These are phyloP conservation scores for Psix sp. DNA, from an alignment of 1,140 invertebrate genomes.

Conservation along the genomic window DNA sequence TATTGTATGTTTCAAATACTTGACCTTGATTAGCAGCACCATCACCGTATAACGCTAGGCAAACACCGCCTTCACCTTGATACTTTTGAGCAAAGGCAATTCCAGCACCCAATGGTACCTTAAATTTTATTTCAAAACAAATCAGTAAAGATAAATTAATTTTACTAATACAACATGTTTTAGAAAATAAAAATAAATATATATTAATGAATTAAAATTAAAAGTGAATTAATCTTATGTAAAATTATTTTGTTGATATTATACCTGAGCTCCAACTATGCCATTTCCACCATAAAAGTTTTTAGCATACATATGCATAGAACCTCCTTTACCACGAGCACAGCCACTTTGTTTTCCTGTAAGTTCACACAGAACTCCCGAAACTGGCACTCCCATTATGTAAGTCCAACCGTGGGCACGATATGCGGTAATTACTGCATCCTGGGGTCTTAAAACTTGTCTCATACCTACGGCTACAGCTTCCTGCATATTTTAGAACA, in stretches of 20 bases:
- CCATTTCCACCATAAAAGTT: conserved; percentile 99
- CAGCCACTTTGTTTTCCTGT: conserved; percentile 92
- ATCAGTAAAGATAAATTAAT: neutral
- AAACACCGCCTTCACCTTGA: conserved; percentile 86
- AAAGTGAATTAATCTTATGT: no score
- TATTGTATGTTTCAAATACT: conserved; percentile 88
- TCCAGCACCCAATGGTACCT: conserved; percentile 95
- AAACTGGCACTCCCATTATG: conserved; percentile 88
- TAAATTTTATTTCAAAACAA: conserved; percentile 22
- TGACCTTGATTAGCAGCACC: conserved; percentile 98
- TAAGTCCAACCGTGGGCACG: conserved; percentile 98
- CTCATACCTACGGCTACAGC: conserved; percentile 94
- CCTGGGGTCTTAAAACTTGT: conserved; percentile 86
- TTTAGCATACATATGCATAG: conserved; percentile 92
- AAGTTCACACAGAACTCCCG: conserved; percentile 92
- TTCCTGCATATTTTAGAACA: conserved; percentile 80
- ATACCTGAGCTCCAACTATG: conserved; percentile 98
- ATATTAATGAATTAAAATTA: no score
- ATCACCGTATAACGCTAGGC: conserved; percentile 94
- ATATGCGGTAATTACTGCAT: conserved; percentile 97
- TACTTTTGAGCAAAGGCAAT: conserved; percentile 97
- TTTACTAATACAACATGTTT: neutral
- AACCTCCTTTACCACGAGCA: conserved; percentile 96
- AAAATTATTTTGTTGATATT: neutral
- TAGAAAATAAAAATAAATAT: neutral